Percentiles rank a stretch among this genome's conserved stretches.
phyloP scores from a whole-genome alignment of 2,888 invertebrate species.

The Neocrepidodera transversa region DNA sequence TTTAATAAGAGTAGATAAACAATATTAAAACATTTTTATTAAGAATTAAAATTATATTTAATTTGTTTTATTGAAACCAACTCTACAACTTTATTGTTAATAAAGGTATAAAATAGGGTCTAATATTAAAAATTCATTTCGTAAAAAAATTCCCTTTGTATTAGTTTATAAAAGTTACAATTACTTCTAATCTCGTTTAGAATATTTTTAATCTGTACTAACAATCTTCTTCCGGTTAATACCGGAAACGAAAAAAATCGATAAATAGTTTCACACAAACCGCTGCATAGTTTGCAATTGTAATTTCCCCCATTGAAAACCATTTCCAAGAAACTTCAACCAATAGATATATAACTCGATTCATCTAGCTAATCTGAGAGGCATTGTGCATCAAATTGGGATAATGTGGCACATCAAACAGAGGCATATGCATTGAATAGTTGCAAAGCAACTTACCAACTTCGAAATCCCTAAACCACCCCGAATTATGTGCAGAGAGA shows the following conservation, averaged over 20 bases:
- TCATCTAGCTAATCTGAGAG: constrained; percentile 33
- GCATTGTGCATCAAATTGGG: constrained; percentile 38
- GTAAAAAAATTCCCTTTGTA: too few species aligned
- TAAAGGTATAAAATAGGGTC: too few species aligned
- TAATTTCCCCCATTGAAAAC: background rate
- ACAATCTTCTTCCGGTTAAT: background rate
- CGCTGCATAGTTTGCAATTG: background rate
- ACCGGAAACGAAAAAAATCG: background rate
- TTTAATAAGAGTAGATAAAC: too few species aligned
- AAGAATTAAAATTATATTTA: too few species aligned
- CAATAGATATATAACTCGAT: constrained; percentile 23
- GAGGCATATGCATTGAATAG: constrained; percentile 37
- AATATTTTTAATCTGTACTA: background rate
- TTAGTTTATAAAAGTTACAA: too few species aligned
- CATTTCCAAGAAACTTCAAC: constrained; percentile 14
- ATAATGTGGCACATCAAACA: constrained; percentile 41
- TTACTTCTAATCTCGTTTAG: too few species aligned
- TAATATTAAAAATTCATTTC: too few species aligned
- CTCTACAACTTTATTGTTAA: too few species aligned
- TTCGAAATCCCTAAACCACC: constrained; percentile 42
- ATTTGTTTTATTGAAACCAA: too few species aligned
- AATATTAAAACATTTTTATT: too few species aligned
- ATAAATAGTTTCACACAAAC: background rate
- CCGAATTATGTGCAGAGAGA: constrained; percentile 41
- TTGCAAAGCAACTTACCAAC: constrained; percentile 44